A percentile compares a stretch with the other conserved stretches of the same genome.
Evolutionary conservation across 2,888 invertebrate genomes (phyloP).

Genomic region (Lumbricus terrestris): DNA sequence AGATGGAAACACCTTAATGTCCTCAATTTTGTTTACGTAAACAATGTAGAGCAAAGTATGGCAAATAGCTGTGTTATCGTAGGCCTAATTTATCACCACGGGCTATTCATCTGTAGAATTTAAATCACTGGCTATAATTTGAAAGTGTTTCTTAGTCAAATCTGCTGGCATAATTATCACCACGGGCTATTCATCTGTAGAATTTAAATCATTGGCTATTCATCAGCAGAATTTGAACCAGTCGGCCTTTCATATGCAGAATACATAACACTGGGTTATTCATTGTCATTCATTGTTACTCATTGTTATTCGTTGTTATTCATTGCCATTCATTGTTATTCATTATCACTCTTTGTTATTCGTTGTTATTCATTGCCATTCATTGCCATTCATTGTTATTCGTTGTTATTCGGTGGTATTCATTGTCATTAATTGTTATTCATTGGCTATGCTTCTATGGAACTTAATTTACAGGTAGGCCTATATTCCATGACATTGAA

Average conservation of each 20-base stretch:
- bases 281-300: no score
- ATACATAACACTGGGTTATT: no score
- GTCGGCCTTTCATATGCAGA: no score
- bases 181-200: not conserved
- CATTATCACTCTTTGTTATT: no score
- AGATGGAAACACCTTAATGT: not conserved
- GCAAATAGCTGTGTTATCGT: not conserved
- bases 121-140: not conserved
- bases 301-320: not conserved
- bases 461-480: not conserved
- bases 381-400: no score
- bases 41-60: not conserved
- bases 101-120: no score
- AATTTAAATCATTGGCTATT: not conserved
- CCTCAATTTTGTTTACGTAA: not conserved
- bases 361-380: not conserved
- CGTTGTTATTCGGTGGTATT: not conserved
- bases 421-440: no score
- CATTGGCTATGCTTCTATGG: not conserved
- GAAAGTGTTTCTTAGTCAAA: not conserved
- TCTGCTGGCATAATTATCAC: not conserved
- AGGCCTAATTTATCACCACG: no score
- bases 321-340: no score
- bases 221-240: no score
- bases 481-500: not conserved